Evolutionary conservation across 2,888 invertebrate species (phyloP), one percentile per base, ranked within the genome.

Genomic region (Epinotia bilunana): DNA sequence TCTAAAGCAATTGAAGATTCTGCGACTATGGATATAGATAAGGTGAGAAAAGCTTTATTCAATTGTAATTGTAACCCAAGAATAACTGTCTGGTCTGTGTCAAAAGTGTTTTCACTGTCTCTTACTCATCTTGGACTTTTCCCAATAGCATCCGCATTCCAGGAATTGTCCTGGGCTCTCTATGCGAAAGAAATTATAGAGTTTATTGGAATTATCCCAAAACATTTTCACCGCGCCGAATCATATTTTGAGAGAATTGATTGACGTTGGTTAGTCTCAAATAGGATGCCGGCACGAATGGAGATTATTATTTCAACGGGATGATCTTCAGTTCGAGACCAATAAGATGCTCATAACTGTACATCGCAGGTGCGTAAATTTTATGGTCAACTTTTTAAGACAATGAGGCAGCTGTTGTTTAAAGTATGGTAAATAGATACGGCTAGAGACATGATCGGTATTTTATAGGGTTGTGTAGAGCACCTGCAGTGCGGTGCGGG

Each of bases 381-480:
- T 87, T 91, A 91, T 89, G 88, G 90, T 89, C 87, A 89, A 86
- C 84, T 89, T 90, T 88, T 89, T 87, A 88, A 91, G 89, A 91
- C 90, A 92, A 91, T 89, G 81, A 82, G 86, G 91, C 93, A 93
- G 93, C 91, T 92, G 93, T 86, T 87, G 82, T 83, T 88, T 88
- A 85, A 87, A 87, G 86, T 90, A 91, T 91, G 89, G 88, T 91
- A 92, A 92, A 90, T 91, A 92, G 91, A 91, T 90, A 90, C 89
- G 86, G 82, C 89, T 91, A 88, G 87, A 91, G 90, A 91, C 92
- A 92, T 91, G 93, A 92, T 92, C 91, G 92, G 92, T 92, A 93
- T 93, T 93, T 91, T 90, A 92, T 91, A 90, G 91, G 93, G 93
- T 92, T 93, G 91, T 91, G 89, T 92, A 78, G 87, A 91, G 92